These are phyloP conservation scores for Anaspis maculata DNA, from an alignment of 2,888 invertebrate genomes.

Conservation along the genomic window DNA sequence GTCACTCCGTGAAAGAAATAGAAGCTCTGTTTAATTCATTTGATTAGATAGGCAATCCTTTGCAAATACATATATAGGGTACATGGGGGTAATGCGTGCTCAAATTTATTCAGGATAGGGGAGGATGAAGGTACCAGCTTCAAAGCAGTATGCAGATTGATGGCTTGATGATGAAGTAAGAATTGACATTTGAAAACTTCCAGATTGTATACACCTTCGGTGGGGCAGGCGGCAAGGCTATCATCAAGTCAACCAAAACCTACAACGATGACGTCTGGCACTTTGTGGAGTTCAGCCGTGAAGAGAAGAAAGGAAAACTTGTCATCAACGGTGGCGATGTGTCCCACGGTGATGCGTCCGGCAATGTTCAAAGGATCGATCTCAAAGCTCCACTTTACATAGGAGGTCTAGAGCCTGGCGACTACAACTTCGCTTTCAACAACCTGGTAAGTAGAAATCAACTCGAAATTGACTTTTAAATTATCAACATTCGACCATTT, in stretches of 20 bases:
- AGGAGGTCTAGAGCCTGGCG: constrained; percentile 63
- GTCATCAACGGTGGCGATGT: constrained; percentile 54
- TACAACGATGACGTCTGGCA: constrained; percentile 79
- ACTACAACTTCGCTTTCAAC: constrained; percentile 38
- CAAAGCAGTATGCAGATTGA: too few relatives aligned
- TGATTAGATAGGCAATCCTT: too few relatives aligned
- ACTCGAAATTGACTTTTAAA: constrained; percentile 2
- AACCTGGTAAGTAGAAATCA: constrained; percentile 30
- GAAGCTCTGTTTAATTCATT: too few relatives aligned
- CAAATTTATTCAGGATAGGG: too few relatives aligned
- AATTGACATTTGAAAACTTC: too few relatives aligned
- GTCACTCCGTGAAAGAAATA: too few relatives aligned
- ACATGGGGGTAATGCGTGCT: too few relatives aligned
- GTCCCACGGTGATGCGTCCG: constrained; percentile 32
- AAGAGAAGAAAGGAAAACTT: constrained; percentile 55
- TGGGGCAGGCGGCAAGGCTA: constrained; percentile 59
- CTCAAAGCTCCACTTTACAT: constrained; percentile 67
- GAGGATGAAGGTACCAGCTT: too few relatives aligned
- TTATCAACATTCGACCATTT: constrained; percentile 15
- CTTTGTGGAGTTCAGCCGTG: constrained; percentile 57
- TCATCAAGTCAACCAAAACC: too few relatives aligned
- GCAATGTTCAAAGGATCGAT: constrained; percentile 44
- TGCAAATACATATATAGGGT: too few relatives aligned
- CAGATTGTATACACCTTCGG: constrained; percentile 64
- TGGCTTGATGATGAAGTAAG: too few relatives aligned